phyloP scores from a whole-genome alignment of 2,797 vertebrate genomes.

The Rhabdomys pumilio region DNA sequence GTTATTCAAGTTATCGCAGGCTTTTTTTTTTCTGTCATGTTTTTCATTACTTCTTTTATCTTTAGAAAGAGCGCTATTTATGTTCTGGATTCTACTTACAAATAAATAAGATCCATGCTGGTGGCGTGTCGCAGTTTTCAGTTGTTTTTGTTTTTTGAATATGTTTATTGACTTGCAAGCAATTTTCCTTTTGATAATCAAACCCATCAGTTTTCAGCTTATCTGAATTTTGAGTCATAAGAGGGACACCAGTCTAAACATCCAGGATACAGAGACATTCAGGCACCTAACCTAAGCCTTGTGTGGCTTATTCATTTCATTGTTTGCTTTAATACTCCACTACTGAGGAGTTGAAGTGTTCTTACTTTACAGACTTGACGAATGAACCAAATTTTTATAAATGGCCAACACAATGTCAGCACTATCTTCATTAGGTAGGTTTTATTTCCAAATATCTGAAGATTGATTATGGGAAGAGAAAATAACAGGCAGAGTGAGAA shows the following conservation, averaged over 20 bases:
- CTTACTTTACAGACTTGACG: not conserved
- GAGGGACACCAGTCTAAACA: not conserved
- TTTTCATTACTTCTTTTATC: not conserved
- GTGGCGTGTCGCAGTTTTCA: not conserved
- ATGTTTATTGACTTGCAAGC: not conserved
- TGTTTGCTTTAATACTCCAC: too few relatives aligned
- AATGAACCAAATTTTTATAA: not conserved
- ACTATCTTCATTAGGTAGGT: not conserved
- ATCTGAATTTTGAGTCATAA: not conserved
- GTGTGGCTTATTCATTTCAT: too few relatives aligned
- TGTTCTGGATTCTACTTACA: not conserved
- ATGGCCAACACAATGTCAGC: not conserved
- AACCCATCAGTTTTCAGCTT: not conserved
- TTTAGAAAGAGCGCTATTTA: not conserved
- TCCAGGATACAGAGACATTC: not conserved
- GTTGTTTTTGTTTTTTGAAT: not conserved
- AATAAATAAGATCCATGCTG: not conserved
- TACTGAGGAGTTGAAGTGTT: not conserved
- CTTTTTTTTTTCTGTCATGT: not conserved
- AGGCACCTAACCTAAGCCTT: not conserved
- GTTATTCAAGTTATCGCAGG: not conserved
- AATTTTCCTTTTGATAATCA: not conserved
- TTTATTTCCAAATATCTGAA: not conserved
- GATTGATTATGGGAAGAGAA: not conserved
- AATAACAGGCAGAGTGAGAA: not conserved